These are phyloP conservation scores for Tokudaia muenninki DNA, from an alignment of 2,797 vertebrate genomes.

Conservation along the genomic window DNA sequence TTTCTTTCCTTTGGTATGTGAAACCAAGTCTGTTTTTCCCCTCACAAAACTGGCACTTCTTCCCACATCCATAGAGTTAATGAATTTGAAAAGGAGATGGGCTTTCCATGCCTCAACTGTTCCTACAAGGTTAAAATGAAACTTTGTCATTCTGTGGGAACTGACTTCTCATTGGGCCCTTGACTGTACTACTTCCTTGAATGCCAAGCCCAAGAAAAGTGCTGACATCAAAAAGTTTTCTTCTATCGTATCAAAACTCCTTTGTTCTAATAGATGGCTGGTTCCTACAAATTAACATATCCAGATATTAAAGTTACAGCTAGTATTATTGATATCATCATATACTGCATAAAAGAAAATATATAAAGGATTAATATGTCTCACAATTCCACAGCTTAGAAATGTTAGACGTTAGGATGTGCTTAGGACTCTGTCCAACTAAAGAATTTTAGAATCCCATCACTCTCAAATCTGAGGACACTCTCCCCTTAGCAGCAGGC, in stretches of 20 bases:
- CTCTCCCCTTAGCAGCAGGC: conserved; percentile 61
- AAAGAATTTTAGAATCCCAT: not conserved
- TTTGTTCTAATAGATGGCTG: not conserved
- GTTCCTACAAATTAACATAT: not conserved
- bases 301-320: not conserved
- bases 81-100: conserved; percentile 6
- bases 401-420: not conserved
- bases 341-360: not conserved
- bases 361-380: not conserved
- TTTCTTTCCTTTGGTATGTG: not conserved
- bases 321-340: not conserved
- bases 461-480: conserved; percentile 18
- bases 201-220: not conserved
- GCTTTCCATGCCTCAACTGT: not conserved
- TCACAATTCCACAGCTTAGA: not conserved
- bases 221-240: not conserved
- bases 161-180: not conserved
- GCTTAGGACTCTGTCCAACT: not conserved
- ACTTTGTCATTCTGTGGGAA: not conserved
- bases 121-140: not conserved
- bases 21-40: not conserved
- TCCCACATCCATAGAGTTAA: not conserved
- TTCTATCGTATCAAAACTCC: not conserved
- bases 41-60: not conserved
- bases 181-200: not conserved